Percentiles rank a stretch among this genome's conserved stretches.
phyloP scores from a whole-genome alignment of 1,140 invertebrate genomes.

The Hyphantria cunea region DNA sequence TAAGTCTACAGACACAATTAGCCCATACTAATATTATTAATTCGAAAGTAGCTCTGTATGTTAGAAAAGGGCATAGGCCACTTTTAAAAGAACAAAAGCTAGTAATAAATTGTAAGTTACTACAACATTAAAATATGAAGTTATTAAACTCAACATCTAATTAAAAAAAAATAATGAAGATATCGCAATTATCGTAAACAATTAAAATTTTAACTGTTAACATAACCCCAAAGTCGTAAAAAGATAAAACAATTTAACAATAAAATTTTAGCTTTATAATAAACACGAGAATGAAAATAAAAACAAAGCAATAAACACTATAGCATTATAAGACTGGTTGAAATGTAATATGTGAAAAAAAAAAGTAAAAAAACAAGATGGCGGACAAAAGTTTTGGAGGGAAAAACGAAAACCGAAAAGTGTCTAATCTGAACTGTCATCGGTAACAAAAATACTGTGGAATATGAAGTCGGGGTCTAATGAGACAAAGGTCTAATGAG shows the following conservation, averaged over 20 bases:
- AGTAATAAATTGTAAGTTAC: no score
- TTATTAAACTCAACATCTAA: no score
- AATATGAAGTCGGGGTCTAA: constrained; percentile 72
- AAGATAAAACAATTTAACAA: constrained; percentile 15
- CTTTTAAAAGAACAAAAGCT: no score
- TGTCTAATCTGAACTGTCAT: constrained; percentile 74
- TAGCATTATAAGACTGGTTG: constrained; percentile 26
- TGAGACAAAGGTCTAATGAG: constrained; percentile 80
- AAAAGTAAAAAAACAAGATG: constrained; percentile 33
- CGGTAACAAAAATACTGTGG: constrained; percentile 64
- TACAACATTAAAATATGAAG: no score
- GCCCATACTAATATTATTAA: no score
- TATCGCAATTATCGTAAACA: no score
- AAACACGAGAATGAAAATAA: constrained; percentile 23
- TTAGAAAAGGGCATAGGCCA: no score
- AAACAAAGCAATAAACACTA: constrained; percentile 21
- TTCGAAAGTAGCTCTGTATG: no score
- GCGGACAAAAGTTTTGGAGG: constrained; percentile 34
- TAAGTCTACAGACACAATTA: no score
- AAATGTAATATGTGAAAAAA: constrained; percentile 44
- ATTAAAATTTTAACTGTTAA: background rate
- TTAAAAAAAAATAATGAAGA: no score
- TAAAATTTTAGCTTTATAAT: constrained; percentile 30
- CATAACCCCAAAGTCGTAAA: constrained; percentile 10
- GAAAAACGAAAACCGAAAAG: constrained; percentile 43